Evolutionary conservation across 2,113 vertebrate genomes (phyloP), one percentile per base, ranked within the genome.

Genomic region (Syngnathoides biaculeatus): DNA sequence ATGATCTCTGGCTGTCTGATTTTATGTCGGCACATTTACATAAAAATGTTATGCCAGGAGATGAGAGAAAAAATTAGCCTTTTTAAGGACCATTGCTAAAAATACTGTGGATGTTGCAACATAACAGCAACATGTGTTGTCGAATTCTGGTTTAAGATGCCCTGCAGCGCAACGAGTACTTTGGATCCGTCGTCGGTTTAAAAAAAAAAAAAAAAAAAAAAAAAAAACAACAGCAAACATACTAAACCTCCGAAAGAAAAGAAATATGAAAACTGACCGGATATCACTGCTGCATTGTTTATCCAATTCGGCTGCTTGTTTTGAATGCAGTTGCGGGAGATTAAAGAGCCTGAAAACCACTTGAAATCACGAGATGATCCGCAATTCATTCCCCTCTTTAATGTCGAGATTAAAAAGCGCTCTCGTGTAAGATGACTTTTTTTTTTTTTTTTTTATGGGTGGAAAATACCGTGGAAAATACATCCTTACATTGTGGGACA

Each of bases 61-160:
- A 85, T 50, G 66, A 79, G 59, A 45, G n/a, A n/a, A n/a, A 79
- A 72, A 80, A 69, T 62, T 55, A 20, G 39, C n/a, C 52, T 27
- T 63, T 79, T 79, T 71, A 43, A 43, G 27, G 43, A 59, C 47
- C 38, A 5, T 42, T 27, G 68, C 76, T 84, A 85, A 84, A 90
- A 89, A 79, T 83, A 87, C 35, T 24, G 69, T 52, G 78, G 75
- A 85, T 89, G 86, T 66, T 89, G 89, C 85, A 90, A 87, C 70
- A 76, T 30, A 59, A 74, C 58, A 55, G 86, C 85, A 90, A 88
- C 80, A 72, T 58, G 35, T 68, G 74, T 65, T 84, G 77, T 73
- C 73, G 58, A 83, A 42, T 71, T 72, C 63, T 30, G 22, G 19
- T 77, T 76, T 64, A 77, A 71, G 58, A 71, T 73, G 40, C 69